Percentiles rank a stretch among this genome's conserved stretches.
Evolutionary conservation across 1,140 invertebrate species (phyloP).

Genomic region (Drosophila setifemur): DNA sequence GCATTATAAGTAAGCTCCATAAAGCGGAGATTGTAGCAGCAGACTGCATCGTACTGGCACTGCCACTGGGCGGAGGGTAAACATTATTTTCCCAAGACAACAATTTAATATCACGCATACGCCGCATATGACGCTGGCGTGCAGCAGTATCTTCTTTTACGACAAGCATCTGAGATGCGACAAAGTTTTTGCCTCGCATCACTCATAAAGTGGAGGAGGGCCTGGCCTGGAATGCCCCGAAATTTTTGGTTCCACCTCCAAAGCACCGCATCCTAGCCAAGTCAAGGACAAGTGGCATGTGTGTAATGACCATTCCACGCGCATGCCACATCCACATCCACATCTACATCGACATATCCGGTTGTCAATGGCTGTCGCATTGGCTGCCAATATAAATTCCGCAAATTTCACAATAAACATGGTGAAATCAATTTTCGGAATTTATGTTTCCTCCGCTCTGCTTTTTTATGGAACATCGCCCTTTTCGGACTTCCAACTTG

Average conservation of each 20-base stretch:
- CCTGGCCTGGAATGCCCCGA: conserved; percentile 4
- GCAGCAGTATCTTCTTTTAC: conserved; percentile 18
- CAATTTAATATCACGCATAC: conserved; percentile 80
- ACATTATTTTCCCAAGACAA: conserved; percentile 74
- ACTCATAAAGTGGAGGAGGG: conserved; percentile 62
- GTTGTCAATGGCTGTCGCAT: conserved; percentile 66
- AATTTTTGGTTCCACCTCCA: neutral
- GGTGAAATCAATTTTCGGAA: conserved; percentile 72
- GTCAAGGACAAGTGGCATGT: conserved; percentile 19
- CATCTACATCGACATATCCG: conserved; percentile 7
- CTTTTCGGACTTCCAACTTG: conserved; percentile 14
- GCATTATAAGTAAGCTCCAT: conserved; percentile 68
- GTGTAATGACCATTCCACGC: conserved; percentile 15
- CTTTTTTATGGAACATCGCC: conserved; percentile 7
- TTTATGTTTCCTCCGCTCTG: conserved; percentile 60
- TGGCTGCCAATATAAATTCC: conserved; percentile 76
- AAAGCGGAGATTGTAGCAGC: neutral
- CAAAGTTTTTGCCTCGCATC: conserved; percentile 59
- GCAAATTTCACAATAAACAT: conserved; percentile 76
- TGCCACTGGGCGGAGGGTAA: conserved; percentile 57
- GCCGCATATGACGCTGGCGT: conserved; percentile 37
- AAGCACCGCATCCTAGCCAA: conserved; percentile 16
- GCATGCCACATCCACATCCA: conserved; percentile 19
- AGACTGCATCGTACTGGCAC: conserved; percentile 20
- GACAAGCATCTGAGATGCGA: conserved; percentile 35